Conservation (phyloP, 2,888 invertebrate species). For the Blera fallax region DNA sequence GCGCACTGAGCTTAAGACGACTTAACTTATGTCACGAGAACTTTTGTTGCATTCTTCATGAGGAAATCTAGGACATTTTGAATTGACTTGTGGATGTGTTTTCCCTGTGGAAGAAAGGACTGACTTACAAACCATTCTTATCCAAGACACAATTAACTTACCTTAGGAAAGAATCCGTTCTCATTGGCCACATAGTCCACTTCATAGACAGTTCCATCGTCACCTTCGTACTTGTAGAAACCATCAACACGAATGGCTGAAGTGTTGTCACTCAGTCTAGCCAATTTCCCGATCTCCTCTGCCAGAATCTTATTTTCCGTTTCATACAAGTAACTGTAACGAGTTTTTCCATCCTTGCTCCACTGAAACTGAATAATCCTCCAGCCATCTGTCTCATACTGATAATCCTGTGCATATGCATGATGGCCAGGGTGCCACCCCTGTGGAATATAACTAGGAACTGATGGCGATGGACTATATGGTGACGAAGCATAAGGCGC, state of each 20-base stretch:
- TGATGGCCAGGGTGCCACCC: slow-evolving; percentile 76
- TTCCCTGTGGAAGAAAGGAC: slow-evolving; percentile 17
- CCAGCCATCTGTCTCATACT: slow-evolving; percentile 78
- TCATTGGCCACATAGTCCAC: slow-evolving; percentile 82
- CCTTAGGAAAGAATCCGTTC: slow-evolving; percentile 80
- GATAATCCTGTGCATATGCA: slow-evolving; percentile 78
- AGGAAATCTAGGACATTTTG: slow-evolving; percentile 39
- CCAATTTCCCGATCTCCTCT: slow-evolving; percentile 76
- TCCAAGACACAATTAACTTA: background rate
- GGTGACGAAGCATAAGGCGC: slow-evolving; percentile 73
- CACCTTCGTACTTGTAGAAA: slow-evolving; percentile 85
- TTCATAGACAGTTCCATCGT: slow-evolving; percentile 82
- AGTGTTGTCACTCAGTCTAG: slow-evolving; percentile 16
- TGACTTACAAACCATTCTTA: background rate
- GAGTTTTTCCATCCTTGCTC: slow-evolving; percentile 77
- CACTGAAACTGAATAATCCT: slow-evolving; percentile 79
- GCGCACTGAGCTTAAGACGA: background rate
- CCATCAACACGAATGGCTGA: slow-evolving; percentile 77
- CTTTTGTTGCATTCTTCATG: slow-evolving; percentile 33
- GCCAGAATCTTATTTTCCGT: slow-evolving; percentile 83
- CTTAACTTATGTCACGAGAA: background rate
- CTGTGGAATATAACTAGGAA: slow-evolving; percentile 41
- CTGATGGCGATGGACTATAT: background rate
- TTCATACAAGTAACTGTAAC: slow-evolving; percentile 80
- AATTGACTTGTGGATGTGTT: slow-evolving; percentile 40